phyloP scores from a whole-genome alignment of 2,113 vertebrate genomes.

The Rhinoderma darwinii region DNA sequence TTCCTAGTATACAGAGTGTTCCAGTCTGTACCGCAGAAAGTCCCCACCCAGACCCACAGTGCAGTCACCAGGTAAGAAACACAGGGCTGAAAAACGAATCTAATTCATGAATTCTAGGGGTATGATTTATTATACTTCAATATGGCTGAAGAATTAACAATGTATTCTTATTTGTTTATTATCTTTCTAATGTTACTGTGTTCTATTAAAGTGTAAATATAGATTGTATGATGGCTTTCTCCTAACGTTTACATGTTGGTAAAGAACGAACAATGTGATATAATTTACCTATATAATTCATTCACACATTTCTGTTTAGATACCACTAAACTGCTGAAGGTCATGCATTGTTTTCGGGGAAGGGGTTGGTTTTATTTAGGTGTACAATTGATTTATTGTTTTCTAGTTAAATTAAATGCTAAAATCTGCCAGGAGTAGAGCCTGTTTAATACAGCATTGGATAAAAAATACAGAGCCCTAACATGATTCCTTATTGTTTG shows the following conservation, averaged over 20 bases:
- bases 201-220: not conserved
- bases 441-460: too few species aligned
- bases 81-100: not conserved
- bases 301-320: not conserved
- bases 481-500: too few species aligned
- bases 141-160: not conserved
- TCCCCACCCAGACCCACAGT: not conserved
- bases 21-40: slow-evolving; percentile 7
- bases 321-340: too few species aligned
- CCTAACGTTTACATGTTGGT: not conserved
- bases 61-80: slow-evolving; percentile 22
- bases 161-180: not conserved
- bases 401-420: not conserved
- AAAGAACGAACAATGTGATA: not conserved
- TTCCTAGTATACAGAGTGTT: not conserved
- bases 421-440: too few species aligned
- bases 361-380: not conserved
- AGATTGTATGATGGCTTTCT: not conserved
- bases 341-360: not conserved
- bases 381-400: not conserved
- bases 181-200: not conserved
- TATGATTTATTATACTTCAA: not conserved
- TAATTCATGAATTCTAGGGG: not conserved
- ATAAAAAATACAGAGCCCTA: too few species aligned
- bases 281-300: not conserved